Conservation (phyloP, 2,888 invertebrate genomes). For the Ormyrus thymus region DNA sequence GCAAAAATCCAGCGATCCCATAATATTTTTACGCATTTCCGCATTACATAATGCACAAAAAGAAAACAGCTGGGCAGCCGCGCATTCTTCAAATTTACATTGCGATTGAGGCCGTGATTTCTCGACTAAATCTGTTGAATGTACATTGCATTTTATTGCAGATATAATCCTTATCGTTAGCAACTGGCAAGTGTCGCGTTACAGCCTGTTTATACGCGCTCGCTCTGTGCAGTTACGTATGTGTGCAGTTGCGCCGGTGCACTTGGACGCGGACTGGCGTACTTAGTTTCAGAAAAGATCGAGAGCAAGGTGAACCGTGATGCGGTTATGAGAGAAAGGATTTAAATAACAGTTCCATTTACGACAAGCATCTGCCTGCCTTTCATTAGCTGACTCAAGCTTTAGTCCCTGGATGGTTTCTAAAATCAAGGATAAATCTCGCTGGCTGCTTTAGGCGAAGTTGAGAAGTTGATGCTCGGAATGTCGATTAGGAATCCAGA, state of each 20-base stretch:
- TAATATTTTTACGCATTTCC: too few relatives aligned
- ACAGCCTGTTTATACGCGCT: not conserved
- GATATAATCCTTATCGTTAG: slow-evolving; percentile 10
- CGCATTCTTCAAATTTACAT: too few relatives aligned
- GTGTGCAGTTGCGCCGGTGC: not conserved
- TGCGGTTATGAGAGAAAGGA: slow-evolving; percentile 40
- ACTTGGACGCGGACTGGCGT: slow-evolving; percentile 8
- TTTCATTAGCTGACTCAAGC: not conserved
- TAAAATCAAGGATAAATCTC: too few relatives aligned
- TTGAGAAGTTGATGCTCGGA: too few relatives aligned
- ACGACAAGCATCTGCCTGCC: slow-evolving; percentile 12
- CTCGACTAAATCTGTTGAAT: not conserved
- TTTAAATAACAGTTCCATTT: slow-evolving; percentile 39
- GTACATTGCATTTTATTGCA: not conserved
- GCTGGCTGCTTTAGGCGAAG: too few relatives aligned
- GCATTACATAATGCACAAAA: too few relatives aligned
- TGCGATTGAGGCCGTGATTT: too few relatives aligned
- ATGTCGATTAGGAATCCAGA: too few relatives aligned
- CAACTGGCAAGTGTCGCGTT: slow-evolving; percentile 2
- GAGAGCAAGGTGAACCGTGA: slow-evolving; percentile 39
- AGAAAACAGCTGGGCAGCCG: too few relatives aligned
- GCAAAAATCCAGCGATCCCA: too few relatives aligned
- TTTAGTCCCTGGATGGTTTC: not conserved
- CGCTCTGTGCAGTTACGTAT: not conserved
- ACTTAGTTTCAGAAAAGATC: slow-evolving; percentile 27